Evolutionary conservation across 2,888 invertebrate genomes (phyloP), one percentile per base, ranked within the genome.

Genomic region (Callyntrura sp.): DNA sequence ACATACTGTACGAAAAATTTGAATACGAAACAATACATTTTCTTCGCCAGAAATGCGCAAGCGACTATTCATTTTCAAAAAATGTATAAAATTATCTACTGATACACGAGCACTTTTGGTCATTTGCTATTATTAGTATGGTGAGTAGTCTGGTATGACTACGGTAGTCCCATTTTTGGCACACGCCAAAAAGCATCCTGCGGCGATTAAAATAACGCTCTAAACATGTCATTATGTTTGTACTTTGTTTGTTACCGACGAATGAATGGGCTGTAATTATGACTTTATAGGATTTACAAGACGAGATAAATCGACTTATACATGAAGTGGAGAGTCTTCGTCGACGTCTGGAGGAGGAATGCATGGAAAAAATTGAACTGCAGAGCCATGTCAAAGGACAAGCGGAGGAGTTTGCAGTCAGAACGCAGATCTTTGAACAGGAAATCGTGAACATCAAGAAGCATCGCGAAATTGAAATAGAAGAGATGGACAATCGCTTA

Each of bases 401-500:
- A 60, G 90, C 89, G 8, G 91, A 92, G 82, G 92, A 91, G 68
- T 92, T 92, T 90, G 90, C 91, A 70, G 91, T 91, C 45, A 87
- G 90, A 55, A 91, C 84, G 25, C 92, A 91, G 81, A 91, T 91
- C 48, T 92, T 90, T 60, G 92, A 92, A 48, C 91, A 92, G 76
- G 91, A 92, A 86, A 90, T 92, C 60, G 88, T 88, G 43, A 91
- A 91, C 55, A 90, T 92, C 25, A 91, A 92, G 73, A 91, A 88
- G 25, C 90, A 90, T 79, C 88, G 92, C 25, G 91, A 92, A 78
- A 90, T 91, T 57, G 92, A 92, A 79, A 91, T 92, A 65, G 88
- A 92, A 43, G 91, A 92, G 83, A 91, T 92, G 88, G 92, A 92
- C 55, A 91, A 91, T 57, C 91, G 92, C 9, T 85, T 91, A 9